These are phyloP conservation scores for Mus minutoides DNA, from an alignment of 2,797 vertebrate species.

Conservation along the genomic window DNA sequence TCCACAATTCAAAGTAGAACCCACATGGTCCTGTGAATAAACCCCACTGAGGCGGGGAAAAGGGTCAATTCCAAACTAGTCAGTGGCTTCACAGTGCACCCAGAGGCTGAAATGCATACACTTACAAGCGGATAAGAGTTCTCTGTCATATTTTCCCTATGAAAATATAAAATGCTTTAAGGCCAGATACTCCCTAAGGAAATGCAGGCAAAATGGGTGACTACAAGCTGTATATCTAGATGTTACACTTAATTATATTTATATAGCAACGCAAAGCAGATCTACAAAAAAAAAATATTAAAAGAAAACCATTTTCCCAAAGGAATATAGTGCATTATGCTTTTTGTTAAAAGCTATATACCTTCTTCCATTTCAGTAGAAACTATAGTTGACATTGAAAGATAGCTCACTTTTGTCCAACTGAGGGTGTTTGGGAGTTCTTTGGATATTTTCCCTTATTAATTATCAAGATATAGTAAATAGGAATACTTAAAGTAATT, in stretches of 20 bases:
- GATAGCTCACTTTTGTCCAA: neutral
- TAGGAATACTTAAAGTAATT: conserved; percentile 32
- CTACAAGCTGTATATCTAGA: conserved; percentile 54
- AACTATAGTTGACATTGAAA: conserved; percentile 11
- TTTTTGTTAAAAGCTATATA: neutral
- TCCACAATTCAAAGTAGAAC: conserved; percentile 78
- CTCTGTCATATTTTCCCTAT: conserved; percentile 43
- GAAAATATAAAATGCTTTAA: conserved; percentile 72
- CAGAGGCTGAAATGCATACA: conserved; percentile 40
- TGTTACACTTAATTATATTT: conserved; percentile 43
- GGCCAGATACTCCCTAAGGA: conserved; percentile 50
- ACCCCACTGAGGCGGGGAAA: conserved; percentile 27
- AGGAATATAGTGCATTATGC: neutral
- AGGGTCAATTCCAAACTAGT: conserved; percentile 70
- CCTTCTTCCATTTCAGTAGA: neutral
- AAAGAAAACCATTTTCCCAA: conserved; percentile 29
- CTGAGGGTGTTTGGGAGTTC: neutral
- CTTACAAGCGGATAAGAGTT: conserved; percentile 35
- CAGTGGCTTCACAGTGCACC: conserved; percentile 11
- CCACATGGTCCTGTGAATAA: conserved; percentile 75
- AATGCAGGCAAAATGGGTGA: conserved; percentile 32
- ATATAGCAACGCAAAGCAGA: conserved; percentile 45
- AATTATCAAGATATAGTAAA: conserved; percentile 52
- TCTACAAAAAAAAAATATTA: conserved; percentile 67
- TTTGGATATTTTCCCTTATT: conserved; percentile 32